Conservation (phyloP, 1,140 invertebrate species). For the Bombyx mandarina region DNA sequence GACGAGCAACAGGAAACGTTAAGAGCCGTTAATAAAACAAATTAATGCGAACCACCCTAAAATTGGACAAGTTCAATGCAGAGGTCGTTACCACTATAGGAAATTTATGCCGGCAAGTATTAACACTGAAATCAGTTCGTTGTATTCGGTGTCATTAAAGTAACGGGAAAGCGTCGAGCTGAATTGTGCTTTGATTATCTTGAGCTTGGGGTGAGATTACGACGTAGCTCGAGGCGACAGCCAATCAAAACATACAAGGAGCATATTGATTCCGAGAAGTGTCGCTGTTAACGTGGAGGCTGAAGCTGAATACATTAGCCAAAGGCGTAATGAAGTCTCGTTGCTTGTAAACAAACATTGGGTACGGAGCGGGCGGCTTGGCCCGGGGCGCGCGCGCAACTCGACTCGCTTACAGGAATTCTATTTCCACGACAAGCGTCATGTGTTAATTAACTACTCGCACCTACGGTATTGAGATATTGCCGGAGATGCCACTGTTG, state of each 20-base stretch:
- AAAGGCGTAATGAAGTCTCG: constrained; percentile 69
- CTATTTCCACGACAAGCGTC: constrained; percentile 68
- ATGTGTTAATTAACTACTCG: constrained; percentile 68
- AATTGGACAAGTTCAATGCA: constrained; percentile 69
- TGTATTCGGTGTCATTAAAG: constrained; percentile 67
- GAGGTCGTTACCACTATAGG: constrained; percentile 67
- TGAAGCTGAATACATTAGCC: constrained; percentile 71
- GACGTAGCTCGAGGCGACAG: constrained; percentile 28
- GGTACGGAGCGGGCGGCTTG: constrained; percentile 22
- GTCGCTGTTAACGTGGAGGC: constrained; percentile 69
- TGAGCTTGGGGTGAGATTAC: constrained; percentile 33
- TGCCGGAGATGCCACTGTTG: constrained; percentile 61
- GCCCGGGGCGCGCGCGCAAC: constrained; percentile 51
- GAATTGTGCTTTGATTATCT: constrained; percentile 44
- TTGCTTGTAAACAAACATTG: constrained; percentile 67
- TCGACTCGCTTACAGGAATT: constrained; percentile 59
- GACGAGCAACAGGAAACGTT: constrained; percentile 46
- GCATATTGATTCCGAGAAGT: constrained; percentile 71
- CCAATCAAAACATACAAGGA: constrained; percentile 71
- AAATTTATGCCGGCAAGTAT: constrained; percentile 64
- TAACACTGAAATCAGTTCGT: constrained; percentile 69
- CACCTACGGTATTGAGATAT: constrained; percentile 70
- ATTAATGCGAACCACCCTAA: constrained; percentile 65
- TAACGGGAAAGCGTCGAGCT: constrained; percentile 17
- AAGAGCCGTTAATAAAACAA: constrained; percentile 66